phyloP scores from a whole-genome alignment of 2,888 invertebrate genomes.

The Orthosia gothica region DNA sequence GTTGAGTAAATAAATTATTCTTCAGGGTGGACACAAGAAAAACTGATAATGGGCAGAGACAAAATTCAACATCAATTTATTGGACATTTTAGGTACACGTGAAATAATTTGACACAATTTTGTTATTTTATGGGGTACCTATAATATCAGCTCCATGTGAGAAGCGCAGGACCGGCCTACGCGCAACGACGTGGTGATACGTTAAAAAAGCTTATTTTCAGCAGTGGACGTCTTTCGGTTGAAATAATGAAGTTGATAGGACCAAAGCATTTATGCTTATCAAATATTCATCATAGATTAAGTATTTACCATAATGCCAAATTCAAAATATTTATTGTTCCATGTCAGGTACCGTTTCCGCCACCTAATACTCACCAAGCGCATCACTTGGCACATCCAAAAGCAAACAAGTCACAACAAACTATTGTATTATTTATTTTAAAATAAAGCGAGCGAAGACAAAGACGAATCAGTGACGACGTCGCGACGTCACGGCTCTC shows the following conservation, averaged over 20 bases:
- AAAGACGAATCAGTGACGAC: constrained; percentile 64
- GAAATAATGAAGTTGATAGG: too few relatives aligned
- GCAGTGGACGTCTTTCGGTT: too few relatives aligned
- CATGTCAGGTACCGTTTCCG: not conserved
- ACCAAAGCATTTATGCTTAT: too few relatives aligned
- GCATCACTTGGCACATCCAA: not conserved
- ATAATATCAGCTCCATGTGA: too few relatives aligned
- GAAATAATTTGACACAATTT: not conserved
- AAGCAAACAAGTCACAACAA: constrained; percentile 9
- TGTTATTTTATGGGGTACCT: not conserved
- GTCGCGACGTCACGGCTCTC: constrained; percentile 54
- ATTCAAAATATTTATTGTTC: not conserved
- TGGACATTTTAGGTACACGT: not conserved
- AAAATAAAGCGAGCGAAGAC: constrained; percentile 55
- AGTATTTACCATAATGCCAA: too few relatives aligned
- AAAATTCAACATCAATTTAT: not conserved
- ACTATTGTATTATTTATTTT: constrained; percentile 33
- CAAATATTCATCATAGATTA: too few relatives aligned
- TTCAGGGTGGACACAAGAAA: not conserved
- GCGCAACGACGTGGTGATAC: too few relatives aligned
- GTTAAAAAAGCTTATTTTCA: too few relatives aligned
- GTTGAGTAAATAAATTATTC: not conserved
- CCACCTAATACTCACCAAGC: not conserved
- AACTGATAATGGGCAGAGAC: not conserved
- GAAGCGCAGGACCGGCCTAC: too few relatives aligned